Base-by-base conservation (phyloP, 2,797 vertebrate species). In the Scyliorhinus canicula region DNA sequence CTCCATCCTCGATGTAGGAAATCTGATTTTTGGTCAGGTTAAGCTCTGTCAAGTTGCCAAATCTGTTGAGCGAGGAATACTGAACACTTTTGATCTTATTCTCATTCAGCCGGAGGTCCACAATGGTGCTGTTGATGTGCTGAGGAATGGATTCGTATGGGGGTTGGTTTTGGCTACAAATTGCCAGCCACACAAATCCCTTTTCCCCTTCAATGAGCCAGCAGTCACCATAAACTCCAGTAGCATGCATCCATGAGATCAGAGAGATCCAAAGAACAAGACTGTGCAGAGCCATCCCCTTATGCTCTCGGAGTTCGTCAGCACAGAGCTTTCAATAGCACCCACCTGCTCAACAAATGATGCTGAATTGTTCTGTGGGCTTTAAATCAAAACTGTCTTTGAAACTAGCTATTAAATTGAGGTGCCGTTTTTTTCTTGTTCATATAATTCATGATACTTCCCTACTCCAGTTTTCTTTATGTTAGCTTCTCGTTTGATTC, bases 11-110 rank as follows among this genome's bases (percentile, higher is more conserved):
- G 1, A 99, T 98, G 96, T 98, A 99, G 96, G 98, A 98, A 95
- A 99, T 99, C 97, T 99, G 99, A 97, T 99, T 99, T 98, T 99
- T 99, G 8, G 99, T 99, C 97, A 99, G 97, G 97, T 99, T 99
- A 97, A 99, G 98, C 98, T 99, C 99, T 96, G 99, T 99, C 97
- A 99, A 98, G 98, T 99, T 99, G 97, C 98, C 98, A 67, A 99
- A 99, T 97, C 99, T 99, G 97, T 98, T 99, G 95, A 99, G 99
- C 21, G 99, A 98, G 95, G 99, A 98, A n/a, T 98, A 98, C 96
- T 99, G 99, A 96, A 99, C 98, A 21, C 98, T 99, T 97, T 99
- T 99, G 96, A 99, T 99, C 96, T 99, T 99, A 97, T 99, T 99
- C 97, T 99, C 99, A 0, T 99, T 99, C 85, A 99, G 97, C 96